Base-by-base conservation (phyloP, 2,797 vertebrate species). In the Syngnathus acus region DNA sequence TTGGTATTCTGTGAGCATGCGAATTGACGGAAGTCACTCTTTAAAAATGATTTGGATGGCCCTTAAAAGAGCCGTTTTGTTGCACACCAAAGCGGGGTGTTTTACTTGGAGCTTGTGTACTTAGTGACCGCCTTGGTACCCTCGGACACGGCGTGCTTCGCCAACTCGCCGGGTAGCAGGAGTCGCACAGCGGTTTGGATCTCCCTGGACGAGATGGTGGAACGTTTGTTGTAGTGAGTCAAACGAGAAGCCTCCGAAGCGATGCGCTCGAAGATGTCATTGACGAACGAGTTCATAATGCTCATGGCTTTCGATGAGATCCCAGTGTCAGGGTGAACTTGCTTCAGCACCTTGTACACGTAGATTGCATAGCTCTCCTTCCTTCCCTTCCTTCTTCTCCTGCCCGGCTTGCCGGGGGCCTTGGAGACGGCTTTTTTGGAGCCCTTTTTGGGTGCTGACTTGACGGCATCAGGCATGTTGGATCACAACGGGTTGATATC, bases 41-140 rank as follows among this genome's bases (percentile, higher is more conserved):
- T 47, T 16, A 17, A 1, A 43, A 2, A 7, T 1, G 13, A 5
- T 16, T 16, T 47, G 45, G 62, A 6, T 48, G 62, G 62, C 62
- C n/a, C 62, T 64, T 38, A 65, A 65, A 65, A 65, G 64, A 65
- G 64, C 64, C 64, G 13, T 6, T 17, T 16, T 5, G 45, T 17
- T 16, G 14, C 4, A 32, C 32, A 32, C 32, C 32, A 47, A 1
- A 47, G 14, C 5, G 5, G 16, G 13, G 4, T 14, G 16, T 0
- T 16, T 1, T 47, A 54, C 21, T 54, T 23, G 5, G 10, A 54
- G 9, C 10, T 54, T 23, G 17, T 59, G 17, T 32, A 57, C 6
- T 57, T 57, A 4, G 54, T 57, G 2, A 47, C 45, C 5, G 45
- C 45, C 45, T 47, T 47, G 5, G 45, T 47, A 5, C 45, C 45